phyloP scores from a whole-genome alignment of 2,888 invertebrate species.

The Drosophila basisetae region DNA sequence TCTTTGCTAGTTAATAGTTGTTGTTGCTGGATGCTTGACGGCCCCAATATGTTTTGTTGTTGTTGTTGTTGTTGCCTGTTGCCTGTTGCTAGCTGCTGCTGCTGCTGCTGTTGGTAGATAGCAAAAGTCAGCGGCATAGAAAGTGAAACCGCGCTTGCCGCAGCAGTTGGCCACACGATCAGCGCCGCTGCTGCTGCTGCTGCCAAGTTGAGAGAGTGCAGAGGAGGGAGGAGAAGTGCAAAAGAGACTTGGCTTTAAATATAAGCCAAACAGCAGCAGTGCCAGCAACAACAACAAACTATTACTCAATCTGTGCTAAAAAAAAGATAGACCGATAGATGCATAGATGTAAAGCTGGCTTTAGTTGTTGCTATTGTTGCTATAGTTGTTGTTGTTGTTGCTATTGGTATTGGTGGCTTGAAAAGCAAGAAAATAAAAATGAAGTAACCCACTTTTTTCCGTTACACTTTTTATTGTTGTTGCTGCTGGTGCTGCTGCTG shows the following conservation, averaged over 20 bases:
- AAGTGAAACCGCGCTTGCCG: constrained; percentile 73
- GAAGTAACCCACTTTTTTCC: constrained; percentile 79
- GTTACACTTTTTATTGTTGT: constrained; percentile 62
- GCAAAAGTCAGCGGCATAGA: constrained; percentile 77
- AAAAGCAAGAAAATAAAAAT: constrained; percentile 75
- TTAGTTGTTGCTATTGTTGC: constrained; percentile 16
- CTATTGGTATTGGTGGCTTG: constrained; percentile 44
- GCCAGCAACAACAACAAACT: constrained; percentile 60
- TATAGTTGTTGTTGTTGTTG: constrained; percentile 18
- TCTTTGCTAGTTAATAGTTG: constrained; percentile 25
- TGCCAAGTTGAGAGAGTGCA: constrained; percentile 33
- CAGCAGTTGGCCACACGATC: constrained; percentile 73
- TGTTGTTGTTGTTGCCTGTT: constrained; percentile 27
- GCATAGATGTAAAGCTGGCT: constrained; percentile 58
- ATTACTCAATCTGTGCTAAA: constrained; percentile 81
- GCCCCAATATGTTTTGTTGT: constrained; percentile 6
- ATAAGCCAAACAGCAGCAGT: constrained; percentile 70
- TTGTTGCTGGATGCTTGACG: constrained; percentile 24
- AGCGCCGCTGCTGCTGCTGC: constrained; percentile 24
- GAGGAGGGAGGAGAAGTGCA: constrained; percentile 19
- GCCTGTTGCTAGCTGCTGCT: constrained; percentile 39
- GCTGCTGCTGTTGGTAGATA: constrained; percentile 61
- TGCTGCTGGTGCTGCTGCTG: constrained; percentile 15
- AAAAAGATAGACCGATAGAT: constrained; percentile 73
- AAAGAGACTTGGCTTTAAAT: constrained; percentile 67